Evolutionary conservation across 1,140 invertebrate genomes (phyloP), one percentile per base, ranked within the genome.

Genomic region (Aleiodes sp.): DNA sequence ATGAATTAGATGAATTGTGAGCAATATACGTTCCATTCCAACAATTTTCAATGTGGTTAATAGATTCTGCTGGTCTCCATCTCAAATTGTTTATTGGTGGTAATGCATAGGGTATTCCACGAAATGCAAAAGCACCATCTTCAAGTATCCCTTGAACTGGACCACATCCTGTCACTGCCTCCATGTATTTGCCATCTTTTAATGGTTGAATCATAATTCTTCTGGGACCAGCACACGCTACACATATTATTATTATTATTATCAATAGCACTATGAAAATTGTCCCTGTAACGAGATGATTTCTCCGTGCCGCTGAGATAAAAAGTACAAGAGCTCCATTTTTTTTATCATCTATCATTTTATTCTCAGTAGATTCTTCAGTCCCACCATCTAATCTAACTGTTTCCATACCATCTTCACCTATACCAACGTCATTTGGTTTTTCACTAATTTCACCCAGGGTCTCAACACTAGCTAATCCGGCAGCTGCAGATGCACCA

Each of bases 81-180:
- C 94, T 88, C 21, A 87, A 86, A 43, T 91, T 88, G 8, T 85
- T 89, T 0, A 92, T 71, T 0, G 95, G 94, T 9, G 94, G 91
- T n/a, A 91, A 76, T 2, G 95, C 94, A 80, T 94, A 97, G 0
- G 94, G 95, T 57, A 97, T 93, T 14, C 94, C 94, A 16, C 91
- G 90, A 82, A 96, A 96, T 1, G 92, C 92, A 73, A 91, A 92
- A 1, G 90, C 92, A 10, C 90, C 91, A 68, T 94, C 91, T 77
- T 94, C 91, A 24, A 92, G 82, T 8, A 92, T 79, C 14, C 94
- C 94, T 85, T 94, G 89, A 16, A 95, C 91, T 9, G 84, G 86
- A 60, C 94, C 94, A 80, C 94, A 96, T 1, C 91, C 88, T 10
- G 93, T 94, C 21, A 91, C 87, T 0, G 93, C 90, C 28, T 89